Percentiles rank a stretch among this genome's conserved stretches.
Evolutionary conservation across 2,888 invertebrate species (phyloP).

Genomic region (Pollenia amentaria): DNA sequence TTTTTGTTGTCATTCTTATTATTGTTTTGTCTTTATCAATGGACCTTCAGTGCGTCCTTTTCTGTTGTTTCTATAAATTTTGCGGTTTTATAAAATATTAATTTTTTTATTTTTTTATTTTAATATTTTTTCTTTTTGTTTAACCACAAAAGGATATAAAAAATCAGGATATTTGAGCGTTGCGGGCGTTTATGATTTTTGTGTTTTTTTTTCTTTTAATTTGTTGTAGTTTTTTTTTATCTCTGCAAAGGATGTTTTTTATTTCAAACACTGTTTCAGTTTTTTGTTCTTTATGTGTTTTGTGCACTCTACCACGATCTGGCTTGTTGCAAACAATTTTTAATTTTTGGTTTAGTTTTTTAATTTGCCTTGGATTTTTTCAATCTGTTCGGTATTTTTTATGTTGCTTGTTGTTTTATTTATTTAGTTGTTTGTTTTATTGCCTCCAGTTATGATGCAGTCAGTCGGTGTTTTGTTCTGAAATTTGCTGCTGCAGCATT

Average conservation of each 20-base stretch:
- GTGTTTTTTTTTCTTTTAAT: conserved; percentile 11
- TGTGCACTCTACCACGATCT: conserved; percentile 2
- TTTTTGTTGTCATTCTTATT: conserved; percentile 3
- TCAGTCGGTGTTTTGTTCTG: not conserved
- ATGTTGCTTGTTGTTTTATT: conserved; percentile 16
- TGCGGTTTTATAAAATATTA: conserved; percentile 26
- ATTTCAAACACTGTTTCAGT: not conserved
- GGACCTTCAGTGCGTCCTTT: not conserved
- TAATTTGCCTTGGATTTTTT: conserved; percentile 63
- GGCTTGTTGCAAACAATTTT: conserved; percentile 44
- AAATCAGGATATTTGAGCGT: conserved; percentile 62
- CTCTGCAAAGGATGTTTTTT: conserved; percentile 24
- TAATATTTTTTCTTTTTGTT: conserved; percentile 35
- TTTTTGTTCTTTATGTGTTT: not conserved
- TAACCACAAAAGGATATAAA: conserved; percentile 45
- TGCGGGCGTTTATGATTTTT: conserved; percentile 51
- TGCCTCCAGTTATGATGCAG: conserved; percentile 40
- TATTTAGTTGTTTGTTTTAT: conserved; percentile 16
- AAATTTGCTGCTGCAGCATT: conserved; percentile 28
- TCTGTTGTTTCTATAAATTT: conserved; percentile 45
- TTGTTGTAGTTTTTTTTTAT: conserved; percentile 29
- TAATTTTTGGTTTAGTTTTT: conserved; percentile 61
- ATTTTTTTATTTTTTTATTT: conserved; percentile 30
- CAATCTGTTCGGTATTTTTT: conserved; percentile 57
- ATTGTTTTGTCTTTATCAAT: conserved; percentile 23